phyloP scores from a whole-genome alignment of 2,113 vertebrate genomes.

The Microcebus griseorufus region DNA sequence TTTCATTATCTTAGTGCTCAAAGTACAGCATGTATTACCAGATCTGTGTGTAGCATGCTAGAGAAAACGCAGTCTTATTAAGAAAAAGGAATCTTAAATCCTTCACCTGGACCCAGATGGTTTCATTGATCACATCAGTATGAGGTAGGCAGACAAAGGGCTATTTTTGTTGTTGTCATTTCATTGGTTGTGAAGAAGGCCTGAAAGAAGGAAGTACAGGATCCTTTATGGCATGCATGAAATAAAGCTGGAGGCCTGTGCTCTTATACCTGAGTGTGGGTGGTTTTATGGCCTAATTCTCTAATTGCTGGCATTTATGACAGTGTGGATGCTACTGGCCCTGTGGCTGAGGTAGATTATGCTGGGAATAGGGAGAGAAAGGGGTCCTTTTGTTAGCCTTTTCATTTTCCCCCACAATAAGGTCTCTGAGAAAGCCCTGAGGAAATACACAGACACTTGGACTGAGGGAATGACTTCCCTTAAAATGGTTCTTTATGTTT shows the following conservation, averaged over 20 bases:
- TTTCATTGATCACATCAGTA: constrained; percentile 37
- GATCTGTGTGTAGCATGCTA: background rate
- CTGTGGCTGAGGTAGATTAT: constrained; percentile 64
- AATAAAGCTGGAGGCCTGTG: constrained; percentile 65
- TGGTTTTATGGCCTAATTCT: constrained; percentile 80
- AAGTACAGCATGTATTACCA: background rate
- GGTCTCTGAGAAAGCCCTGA: background rate
- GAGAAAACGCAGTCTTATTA: background rate
- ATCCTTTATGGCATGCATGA: constrained; percentile 70
- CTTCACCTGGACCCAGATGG: constrained; percentile 27
- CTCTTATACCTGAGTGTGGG: constrained; percentile 77
- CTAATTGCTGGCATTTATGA: constrained; percentile 78
- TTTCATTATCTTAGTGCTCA: background rate
- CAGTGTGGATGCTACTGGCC: constrained; percentile 68
- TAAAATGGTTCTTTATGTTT: constrained; percentile 70
- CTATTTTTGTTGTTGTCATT: constrained; percentile 56
- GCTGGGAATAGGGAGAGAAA: constrained; percentile 56
- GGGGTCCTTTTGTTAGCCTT: constrained; percentile 70
- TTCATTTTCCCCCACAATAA: constrained; percentile 56
- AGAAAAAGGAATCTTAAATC: background rate
- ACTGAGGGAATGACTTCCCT: constrained; percentile 10
- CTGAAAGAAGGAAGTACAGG: constrained; percentile 55
- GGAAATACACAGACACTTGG: constrained; percentile 39
- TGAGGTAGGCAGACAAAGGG: constrained; percentile 28
- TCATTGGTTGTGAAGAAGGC: constrained; percentile 60